Evolutionary conservation across 1,140 invertebrate species (phyloP).

Genomic region (Hypothenemus hampei): DNA sequence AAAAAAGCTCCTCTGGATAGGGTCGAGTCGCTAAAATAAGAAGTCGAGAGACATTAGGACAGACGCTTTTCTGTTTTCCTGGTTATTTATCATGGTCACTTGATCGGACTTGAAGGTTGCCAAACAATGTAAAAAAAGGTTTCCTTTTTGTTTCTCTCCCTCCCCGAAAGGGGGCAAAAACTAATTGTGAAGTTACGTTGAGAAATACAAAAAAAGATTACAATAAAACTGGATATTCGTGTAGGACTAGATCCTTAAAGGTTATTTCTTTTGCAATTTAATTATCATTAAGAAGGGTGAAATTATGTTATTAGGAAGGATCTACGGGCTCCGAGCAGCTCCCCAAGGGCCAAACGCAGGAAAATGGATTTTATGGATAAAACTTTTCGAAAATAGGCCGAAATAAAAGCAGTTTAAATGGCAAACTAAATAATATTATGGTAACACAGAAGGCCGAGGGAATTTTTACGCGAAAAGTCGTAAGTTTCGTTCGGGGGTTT

Average conservation of each 20-base stretch:
- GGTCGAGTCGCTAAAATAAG: constrained; percentile 6
- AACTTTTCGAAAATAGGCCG: neutral
- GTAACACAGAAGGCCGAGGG: neutral
- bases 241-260: neutral
- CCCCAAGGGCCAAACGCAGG: neutral
- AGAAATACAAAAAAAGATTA: neutral
- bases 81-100: constrained; percentile 16
- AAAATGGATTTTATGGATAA: neutral
- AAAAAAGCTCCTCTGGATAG: neutral
- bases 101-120: neutral
- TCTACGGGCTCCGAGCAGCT: neutral
- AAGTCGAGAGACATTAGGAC: constrained; percentile 13
- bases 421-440: neutral
- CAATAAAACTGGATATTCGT: neutral
- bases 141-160: neutral
- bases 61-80: neutral
- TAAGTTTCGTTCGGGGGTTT: neutral
- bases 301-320: neutral
- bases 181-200: neutral
- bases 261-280: neutral
- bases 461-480: neutral
- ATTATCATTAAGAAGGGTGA: neutral
- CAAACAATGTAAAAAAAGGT: too few species aligned
- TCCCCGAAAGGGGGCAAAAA: neutral
- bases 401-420: neutral